Base-by-base conservation (phyloP, 2,113 vertebrate species). In the Platysteira castanea region DNA sequence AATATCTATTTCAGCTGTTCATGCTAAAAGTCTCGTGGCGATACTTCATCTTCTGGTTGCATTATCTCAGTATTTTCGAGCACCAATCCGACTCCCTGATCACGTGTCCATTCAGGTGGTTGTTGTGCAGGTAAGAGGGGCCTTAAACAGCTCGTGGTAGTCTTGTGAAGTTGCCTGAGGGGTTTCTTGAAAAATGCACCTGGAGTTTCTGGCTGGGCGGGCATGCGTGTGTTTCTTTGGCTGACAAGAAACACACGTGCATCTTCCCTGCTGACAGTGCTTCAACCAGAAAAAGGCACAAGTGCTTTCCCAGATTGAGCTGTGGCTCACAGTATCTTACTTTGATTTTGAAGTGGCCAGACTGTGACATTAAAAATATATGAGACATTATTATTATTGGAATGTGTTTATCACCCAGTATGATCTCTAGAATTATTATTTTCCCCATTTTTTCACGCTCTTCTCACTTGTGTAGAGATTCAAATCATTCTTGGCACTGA, bases 31-130 rank as follows among this genome's bases (percentile, higher is more conserved):
- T 69, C 98, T 99, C 3, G 99, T 99, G 21, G 99, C 99, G 84
- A 99, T 99, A 93, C 98, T 99, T 44, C 99, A 99, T 96, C 99
- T 99, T 92, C 97, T 99, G 96, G 99, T 99, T 91, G 99, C 99
- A 7, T 97, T 99, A 47, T 99, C 99, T 18, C 99, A 99, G 70
- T 99, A 99, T 97, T 99, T 99, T 97, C 98, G 99, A 95, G 99
- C 99, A 15, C 99, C 99, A 5, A 99, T 99, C 96, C 98, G 99
- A 93, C 98, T 99, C 75, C 99, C 99, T 13, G 99, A 99, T 91
- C 99, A 99, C 4, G 99, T 99, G 95, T 99, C 99, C 28, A 99
- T 99, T 95, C 99, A 99, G 94, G 99, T 99, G 27, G 99, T 99
- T 49, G 99, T 99, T 68, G 99, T 99, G 87, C 99, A 99, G 99